These are phyloP conservation scores for Lasius fuliginosus DNA, from an alignment of 2,888 invertebrate species.

Conservation along the genomic window DNA sequence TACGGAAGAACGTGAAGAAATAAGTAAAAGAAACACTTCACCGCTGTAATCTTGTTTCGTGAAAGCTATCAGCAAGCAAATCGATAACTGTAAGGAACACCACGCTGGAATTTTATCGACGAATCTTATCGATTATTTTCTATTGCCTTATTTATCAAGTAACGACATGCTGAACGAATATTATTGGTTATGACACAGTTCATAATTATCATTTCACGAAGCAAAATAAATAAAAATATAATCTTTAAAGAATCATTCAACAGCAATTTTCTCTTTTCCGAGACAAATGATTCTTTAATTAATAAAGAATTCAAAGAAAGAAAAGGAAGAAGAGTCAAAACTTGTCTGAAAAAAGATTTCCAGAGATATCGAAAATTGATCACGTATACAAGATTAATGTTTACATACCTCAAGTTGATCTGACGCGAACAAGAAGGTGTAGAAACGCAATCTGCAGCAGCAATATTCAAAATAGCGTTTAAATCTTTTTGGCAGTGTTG, in stretches of 20 bases:
- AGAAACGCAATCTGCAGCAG: conserved; percentile 58
- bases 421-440: conserved; percentile 49
- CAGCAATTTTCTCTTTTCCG: neutral
- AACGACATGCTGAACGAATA: neutral
- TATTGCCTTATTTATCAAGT: neutral
- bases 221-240: neutral
- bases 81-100: neutral
- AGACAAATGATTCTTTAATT: neutral
- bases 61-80: conserved; percentile 28
- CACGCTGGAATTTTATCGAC: neutral
- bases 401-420: conserved; percentile 68
- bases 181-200: neutral
- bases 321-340: neutral
- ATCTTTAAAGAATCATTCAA: neutral
- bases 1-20: conserved; percentile 42
- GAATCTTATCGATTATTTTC: conserved; percentile 17
- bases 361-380: neutral
- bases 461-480: conserved; percentile 47
- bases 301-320: neutral
- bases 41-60: conserved; percentile 53
- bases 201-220: neutral
- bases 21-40: conserved; percentile 35
- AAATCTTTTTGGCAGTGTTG: conserved; percentile 70
- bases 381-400: conserved; percentile 47
- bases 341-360: neutral